Evolutionary conservation across 1,140 invertebrate species (phyloP), one percentile per base, ranked within the genome.

Genomic region (Argopecten irradians): DNA sequence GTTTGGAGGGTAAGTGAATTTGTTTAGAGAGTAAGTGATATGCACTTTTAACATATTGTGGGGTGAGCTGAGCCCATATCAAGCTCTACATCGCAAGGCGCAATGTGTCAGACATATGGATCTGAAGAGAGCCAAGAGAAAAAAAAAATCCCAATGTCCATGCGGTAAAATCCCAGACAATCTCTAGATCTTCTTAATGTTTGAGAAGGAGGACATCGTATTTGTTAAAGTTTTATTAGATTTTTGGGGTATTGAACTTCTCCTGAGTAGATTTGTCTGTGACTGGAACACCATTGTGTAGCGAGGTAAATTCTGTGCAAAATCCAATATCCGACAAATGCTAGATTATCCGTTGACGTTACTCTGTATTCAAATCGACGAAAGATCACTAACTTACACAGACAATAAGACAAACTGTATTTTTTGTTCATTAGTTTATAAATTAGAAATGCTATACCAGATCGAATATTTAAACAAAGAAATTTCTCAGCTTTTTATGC

Each of bases 11-110:
- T 71, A 71, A 71, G 55, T 71, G 55, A 71, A 71, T 71, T 71
- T 71, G 55, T 71, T 71, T 71, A 16, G 55, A 71, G 55, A 71
- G 55, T 71, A 71, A 71, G 55, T n/a, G 55, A 71, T 71, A 22
- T 71, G 55, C 55, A 71, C 55, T 71, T 71, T 71, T 28, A 71
- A 71, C 55, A 71, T 71, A 71, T 71, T 71, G 55, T 71, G 55
- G 28, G 28, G 55, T 71, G 55, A 71, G 28, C 28, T 71, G 55
- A n/a, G n/a, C 55, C 7, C 55, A 71, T 11, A 28, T 71, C 0
- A 28, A 71, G 55, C 55, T 71, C 22, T 71, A 11, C 55, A 11
- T 22, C 36, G 5, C n/a, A 71, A 5, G 11, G 55, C n/a, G n/a
- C 55, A 71, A 71, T 71, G 55, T 71, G 55, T 22, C 28, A 71